Evolutionary conservation across 2,113 vertebrate genomes (phyloP), one percentile per base, ranked within the genome.

Genomic region (Petrocephalus microphthalmus): DNA sequence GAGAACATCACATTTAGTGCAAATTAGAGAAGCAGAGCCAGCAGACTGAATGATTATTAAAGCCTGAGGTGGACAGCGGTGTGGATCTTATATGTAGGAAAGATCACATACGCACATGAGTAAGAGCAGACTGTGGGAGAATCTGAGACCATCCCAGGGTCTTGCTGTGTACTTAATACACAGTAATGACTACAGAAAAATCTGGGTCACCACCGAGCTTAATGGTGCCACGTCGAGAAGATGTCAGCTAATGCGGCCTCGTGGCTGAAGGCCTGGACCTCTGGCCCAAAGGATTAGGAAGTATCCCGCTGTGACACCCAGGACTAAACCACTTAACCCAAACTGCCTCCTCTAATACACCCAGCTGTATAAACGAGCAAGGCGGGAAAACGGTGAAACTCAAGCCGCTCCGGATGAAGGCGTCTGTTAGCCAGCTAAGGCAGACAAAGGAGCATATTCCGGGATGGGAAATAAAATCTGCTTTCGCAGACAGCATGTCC

Each of bases 131-230:
- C 71, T 78, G 33, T 33, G 19, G 71, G 71, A 78, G 71, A 78
- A 33, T 5, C 71, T 19, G 17, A 19, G 33, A 78, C 4, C 33
- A 3, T 78, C 71, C 33, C 3, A 78, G 71, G 71, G 71, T 42
- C 71, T 78, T 42, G 71, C 33, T 42, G 71, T 37, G 33, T 42
- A 15, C 33, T 78, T 78, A 42, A 78, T 37, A 37, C 71, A 78
- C 71, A 37, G 71, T 78, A 78, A 78, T 37, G 71, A 78, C 71
- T 33, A 78, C 29, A 78, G 71, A 78, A 78, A n/a, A 78, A 78
- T 42, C 33, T 78, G 71, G 33, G 29, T 78, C 71, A 78, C 33
- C 37, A 19, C 71, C 29, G 37, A 78, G 33, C 15, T 37, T 78
- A 78, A 42, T 10, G 60, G n/a, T 67, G 60, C n/a, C 60, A 67